phyloP scores from a whole-genome alignment of 2,113 vertebrate species.

The Ceyx cyanopectus region DNA sequence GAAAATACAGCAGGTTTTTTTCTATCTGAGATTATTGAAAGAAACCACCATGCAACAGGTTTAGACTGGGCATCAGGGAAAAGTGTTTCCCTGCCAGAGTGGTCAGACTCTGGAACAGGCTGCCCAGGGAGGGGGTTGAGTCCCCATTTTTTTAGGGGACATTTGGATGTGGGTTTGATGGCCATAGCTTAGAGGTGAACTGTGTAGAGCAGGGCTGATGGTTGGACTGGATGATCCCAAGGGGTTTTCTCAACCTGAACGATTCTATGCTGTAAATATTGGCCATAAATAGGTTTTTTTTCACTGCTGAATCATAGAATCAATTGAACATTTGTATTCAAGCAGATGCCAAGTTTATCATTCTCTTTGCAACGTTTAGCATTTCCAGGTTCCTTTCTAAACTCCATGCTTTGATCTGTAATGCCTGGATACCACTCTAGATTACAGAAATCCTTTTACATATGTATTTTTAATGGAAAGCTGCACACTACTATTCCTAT shows the following conservation, averaged over 20 bases:
- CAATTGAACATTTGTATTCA: neutral
- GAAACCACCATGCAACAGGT: neutral
- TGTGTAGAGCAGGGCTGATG: too few relatives aligned
- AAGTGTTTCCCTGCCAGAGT: too few relatives aligned
- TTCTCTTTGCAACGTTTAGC: neutral
- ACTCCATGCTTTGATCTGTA: neutral
- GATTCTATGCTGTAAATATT: neutral
- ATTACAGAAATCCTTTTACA: neutral
- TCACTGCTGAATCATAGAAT: neutral
- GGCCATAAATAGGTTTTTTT: neutral
- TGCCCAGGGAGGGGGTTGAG: too few relatives aligned
- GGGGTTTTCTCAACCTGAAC: too few relatives aligned
- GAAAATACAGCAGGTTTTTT: neutral
- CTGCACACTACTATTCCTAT: neutral
- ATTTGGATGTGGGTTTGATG: too few relatives aligned
- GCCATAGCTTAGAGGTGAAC: too few relatives aligned
- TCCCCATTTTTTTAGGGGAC: too few relatives aligned
- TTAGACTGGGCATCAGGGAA: too few relatives aligned
- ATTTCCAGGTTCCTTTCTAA: neutral
- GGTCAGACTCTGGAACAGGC: too few relatives aligned
- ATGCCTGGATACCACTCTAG: neutral
- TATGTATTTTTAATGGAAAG: neutral
- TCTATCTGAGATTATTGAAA: neutral
- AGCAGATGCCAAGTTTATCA: neutral
- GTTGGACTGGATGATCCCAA: too few relatives aligned